Conservation (phyloP, 2,797 vertebrate species). For the Oryzias dopingdopingensis region DNA sequence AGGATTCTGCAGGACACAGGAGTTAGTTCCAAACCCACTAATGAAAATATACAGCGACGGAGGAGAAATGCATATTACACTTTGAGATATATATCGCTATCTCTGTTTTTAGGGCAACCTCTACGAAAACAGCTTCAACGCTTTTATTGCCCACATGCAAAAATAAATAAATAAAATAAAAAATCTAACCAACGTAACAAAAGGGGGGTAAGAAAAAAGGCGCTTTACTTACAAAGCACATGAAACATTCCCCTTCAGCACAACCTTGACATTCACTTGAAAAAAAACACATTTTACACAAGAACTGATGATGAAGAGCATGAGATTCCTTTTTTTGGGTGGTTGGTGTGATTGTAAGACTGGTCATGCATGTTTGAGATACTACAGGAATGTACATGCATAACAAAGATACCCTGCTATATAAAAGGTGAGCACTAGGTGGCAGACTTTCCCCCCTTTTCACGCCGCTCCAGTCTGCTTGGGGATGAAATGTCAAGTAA, state of each 20-base stretch:
- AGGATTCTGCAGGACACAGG: slow-evolving; percentile 30
- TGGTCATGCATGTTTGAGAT: slow-evolving; percentile 31
- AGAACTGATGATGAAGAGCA: neutral
- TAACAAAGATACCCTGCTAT: slow-evolving; percentile 55
- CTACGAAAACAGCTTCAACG: slow-evolving; percentile 28
- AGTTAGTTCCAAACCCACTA: slow-evolving; percentile 21
- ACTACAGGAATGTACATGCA: slow-evolving; percentile 55
- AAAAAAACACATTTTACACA: slow-evolving; percentile 34
- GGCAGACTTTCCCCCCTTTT: slow-evolving; percentile 48
- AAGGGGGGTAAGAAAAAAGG: slow-evolving; percentile 20
- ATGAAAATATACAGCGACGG: slow-evolving; percentile 29
- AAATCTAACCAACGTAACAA: neutral
- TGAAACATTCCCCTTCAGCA: slow-evolving; percentile 36
- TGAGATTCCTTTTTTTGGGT: slow-evolving; percentile 3
- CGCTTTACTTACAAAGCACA: slow-evolving; percentile 33
- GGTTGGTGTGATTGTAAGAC: neutral
- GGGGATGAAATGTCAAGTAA: slow-evolving; percentile 55
- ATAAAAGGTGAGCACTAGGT: slow-evolving; percentile 53
- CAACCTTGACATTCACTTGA: slow-evolving; percentile 25
- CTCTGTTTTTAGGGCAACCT: slow-evolving; percentile 1
- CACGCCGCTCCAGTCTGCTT: slow-evolving; percentile 26
- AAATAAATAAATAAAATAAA: slow-evolving; percentile 13
- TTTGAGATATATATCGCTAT: slow-evolving; percentile 20
- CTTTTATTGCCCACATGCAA: slow-evolving; percentile 56
- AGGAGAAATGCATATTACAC: slow-evolving; percentile 34